Evolutionary conservation across 2,113 vertebrate species (phyloP).

Genomic region (Ifrita kowaldi): DNA sequence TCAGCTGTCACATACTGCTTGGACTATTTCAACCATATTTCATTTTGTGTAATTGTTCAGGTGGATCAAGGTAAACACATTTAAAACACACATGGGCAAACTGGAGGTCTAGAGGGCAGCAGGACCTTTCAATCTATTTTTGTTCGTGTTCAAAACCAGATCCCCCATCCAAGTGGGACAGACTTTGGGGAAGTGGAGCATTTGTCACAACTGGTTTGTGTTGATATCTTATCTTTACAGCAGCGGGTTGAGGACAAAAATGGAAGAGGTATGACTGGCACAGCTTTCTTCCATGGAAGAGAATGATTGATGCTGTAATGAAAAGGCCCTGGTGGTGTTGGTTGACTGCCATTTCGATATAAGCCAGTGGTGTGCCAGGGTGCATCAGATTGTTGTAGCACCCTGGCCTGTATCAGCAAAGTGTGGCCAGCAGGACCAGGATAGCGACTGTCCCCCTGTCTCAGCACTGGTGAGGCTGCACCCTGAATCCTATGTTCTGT

Average conservation of each 20-base stretch:
- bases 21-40: constrained; percentile 55
- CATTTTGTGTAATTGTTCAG: constrained; percentile 60
- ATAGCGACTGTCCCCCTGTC: neutral
- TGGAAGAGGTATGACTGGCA: neutral
- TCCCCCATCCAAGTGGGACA: neutral
- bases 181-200: neutral
- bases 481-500: fast-evolving
- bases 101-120: neutral
- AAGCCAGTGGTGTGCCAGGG: neutral
- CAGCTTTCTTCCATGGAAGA: neutral
- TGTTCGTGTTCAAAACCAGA: constrained; percentile 46
- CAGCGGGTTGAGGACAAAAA: neutral
- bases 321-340: neutral
- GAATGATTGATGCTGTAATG: neutral
- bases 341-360: neutral
- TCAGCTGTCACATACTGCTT: constrained; percentile 34
- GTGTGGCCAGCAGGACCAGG: neutral
- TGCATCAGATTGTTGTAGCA: neutral
- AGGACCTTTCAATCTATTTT: constrained; percentile 41
- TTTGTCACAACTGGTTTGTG: neutral
- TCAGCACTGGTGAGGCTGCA: neutral
- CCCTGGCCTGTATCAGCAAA: neutral
- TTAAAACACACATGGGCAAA: neutral
- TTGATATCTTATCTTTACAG: neutral
- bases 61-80: constrained; percentile 44